These are phyloP conservation scores for Nyctalus aviator DNA, from an alignment of 2,797 vertebrate species.

Conservation along the genomic window DNA sequence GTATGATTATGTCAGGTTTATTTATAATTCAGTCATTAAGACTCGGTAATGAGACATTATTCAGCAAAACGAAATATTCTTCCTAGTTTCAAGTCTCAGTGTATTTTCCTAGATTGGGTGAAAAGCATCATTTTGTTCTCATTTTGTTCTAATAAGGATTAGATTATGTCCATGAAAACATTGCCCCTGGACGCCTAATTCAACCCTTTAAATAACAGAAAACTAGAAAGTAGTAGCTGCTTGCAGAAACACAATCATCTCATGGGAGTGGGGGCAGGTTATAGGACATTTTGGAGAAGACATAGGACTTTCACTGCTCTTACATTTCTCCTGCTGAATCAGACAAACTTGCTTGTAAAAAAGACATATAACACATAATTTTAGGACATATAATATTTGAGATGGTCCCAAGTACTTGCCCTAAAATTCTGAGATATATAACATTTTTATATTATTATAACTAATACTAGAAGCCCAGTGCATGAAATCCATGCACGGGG, in stretches of 20 bases:
- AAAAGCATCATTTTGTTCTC: conserved; percentile 44
- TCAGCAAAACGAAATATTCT: conserved; percentile 1
- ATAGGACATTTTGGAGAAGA: neutral
- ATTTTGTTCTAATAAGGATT: conserved; percentile 19
- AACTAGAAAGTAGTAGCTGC: conserved; percentile 13
- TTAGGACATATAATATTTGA: neutral
- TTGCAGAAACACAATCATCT: conserved; percentile 5
- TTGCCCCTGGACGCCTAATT: conserved; percentile 1
- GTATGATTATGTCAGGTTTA: conserved; percentile 44
- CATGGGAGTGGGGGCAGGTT: rapidly evolving
- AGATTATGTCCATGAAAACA: neutral
- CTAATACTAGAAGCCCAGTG: neutral
- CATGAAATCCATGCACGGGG: too few relatives aligned
- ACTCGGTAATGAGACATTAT: neutral
- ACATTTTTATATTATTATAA: neutral
- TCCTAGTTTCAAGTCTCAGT: conserved; percentile 25
- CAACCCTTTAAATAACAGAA: conserved; percentile 1
- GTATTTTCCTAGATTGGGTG: conserved; percentile 34
- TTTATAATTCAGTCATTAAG: conserved; percentile 19
- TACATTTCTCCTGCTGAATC: neutral
- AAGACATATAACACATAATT: conserved; percentile 4
- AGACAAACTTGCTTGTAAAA: neutral
- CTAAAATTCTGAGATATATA: neutral
- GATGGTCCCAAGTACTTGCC: neutral
- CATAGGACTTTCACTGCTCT: neutral